phyloP scores from a whole-genome alignment of 2,888 invertebrate species.

The Heteromyza rotundicornis region DNA sequence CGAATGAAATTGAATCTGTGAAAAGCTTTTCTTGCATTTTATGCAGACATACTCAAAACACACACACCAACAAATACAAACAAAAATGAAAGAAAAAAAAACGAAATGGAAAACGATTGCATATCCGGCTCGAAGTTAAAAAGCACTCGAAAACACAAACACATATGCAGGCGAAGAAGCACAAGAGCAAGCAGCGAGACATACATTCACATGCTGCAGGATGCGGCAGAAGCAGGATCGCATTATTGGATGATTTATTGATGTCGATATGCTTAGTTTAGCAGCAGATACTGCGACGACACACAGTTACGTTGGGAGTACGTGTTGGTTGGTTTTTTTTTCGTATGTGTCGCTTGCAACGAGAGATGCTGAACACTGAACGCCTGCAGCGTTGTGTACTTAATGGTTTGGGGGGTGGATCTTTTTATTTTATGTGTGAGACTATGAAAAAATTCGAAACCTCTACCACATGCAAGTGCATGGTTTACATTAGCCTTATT shows the following conservation, averaged over 20 bases:
- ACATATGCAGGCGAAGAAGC: neutral
- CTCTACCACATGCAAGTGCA: constrained; percentile 9
- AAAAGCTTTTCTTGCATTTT: constrained; percentile 44
- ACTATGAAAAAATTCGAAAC: constrained; percentile 4
- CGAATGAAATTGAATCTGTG: constrained; percentile 49
- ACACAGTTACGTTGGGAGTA: no score
- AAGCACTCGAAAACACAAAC: constrained; percentile 40
- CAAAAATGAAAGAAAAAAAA: no score
- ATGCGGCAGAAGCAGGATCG: constrained; percentile 17
- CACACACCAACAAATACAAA: no score
- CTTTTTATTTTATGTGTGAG: neutral
- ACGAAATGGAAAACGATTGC: neutral
- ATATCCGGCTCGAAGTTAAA: constrained; percentile 35
- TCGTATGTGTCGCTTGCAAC: no score
- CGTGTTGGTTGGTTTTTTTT: no score
- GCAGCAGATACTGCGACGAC: constrained; percentile 28
- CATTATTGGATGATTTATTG: constrained; percentile 62
- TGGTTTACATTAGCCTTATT: constrained; percentile 42
- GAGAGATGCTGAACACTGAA: neutral
- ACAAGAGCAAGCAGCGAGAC: constrained; percentile 1
- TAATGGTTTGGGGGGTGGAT: neutral
- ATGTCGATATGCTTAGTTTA: constrained; percentile 60
- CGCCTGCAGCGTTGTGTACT: neutral
- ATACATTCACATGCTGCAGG: constrained; percentile 16
- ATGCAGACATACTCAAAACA: constrained; percentile 30